These are phyloP conservation scores for Crotalus horridus DNA, from an alignment of 2,113 vertebrate species.

Conservation along the genomic window DNA sequence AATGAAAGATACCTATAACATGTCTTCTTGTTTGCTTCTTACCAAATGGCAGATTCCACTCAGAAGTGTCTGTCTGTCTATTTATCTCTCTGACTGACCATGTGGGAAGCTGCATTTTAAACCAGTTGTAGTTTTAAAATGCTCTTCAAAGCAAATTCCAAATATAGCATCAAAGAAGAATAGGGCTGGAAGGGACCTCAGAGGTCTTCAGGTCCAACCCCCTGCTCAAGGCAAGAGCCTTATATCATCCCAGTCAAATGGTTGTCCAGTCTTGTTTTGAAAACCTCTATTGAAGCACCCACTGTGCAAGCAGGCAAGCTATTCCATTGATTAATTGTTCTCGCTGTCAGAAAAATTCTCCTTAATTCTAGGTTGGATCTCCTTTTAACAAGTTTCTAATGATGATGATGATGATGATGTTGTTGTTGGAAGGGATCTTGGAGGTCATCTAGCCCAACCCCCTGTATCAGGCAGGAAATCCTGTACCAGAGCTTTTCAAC, in stretches of 20 bases:
- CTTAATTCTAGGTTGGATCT: background rate
- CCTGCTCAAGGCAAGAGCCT: background rate
- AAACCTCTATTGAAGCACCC: background rate
- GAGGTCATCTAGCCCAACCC: no score
- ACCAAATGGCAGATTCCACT: background rate
- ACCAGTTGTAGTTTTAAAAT: background rate
- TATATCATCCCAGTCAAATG: background rate
- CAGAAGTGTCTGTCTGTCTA: background rate
- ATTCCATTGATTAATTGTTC: background rate
- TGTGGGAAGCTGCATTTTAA: background rate
- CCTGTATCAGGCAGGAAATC: no score
- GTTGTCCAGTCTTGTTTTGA: background rate
- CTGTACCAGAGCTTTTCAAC: no score
- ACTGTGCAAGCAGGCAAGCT: background rate
- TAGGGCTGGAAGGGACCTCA: background rate
- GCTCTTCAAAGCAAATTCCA: background rate
- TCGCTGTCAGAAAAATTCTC: background rate
- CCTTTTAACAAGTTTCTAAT: background rate
- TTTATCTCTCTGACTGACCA: background rate
- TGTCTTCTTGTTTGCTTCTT: background rate
- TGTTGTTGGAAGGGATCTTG: no score
- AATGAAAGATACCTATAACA: background rate
- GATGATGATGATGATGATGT: no score
- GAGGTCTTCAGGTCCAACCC: background rate
- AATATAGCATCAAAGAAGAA: background rate